These are phyloP conservation scores for Micromussa lordhowensis DNA, from an alignment of 92 coral and sea anemone genomes.

Conservation along the genomic window DNA sequence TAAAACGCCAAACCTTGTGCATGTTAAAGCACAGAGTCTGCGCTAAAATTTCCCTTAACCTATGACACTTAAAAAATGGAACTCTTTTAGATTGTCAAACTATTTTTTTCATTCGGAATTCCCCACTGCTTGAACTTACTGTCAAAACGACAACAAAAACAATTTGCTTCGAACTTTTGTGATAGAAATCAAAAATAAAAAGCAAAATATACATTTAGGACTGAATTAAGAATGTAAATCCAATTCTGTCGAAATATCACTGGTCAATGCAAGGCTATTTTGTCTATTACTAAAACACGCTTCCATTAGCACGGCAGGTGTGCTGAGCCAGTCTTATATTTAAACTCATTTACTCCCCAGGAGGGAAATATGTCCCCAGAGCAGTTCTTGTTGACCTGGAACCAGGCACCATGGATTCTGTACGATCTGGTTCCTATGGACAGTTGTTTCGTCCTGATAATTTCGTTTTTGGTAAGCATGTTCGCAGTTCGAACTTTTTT, in stretches of 20 bases:
- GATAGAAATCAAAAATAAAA: neutral
- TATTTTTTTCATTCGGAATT: neutral
- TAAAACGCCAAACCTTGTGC: neutral
- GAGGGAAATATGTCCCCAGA: conserved; percentile 80
- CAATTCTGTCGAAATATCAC: conserved; percentile 2
- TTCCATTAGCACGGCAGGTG: conserved; percentile 23
- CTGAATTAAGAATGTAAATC: neutral
- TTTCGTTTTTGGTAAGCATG: conserved; percentile 73
- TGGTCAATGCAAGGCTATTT: neutral
- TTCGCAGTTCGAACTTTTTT: neutral
- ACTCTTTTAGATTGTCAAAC: neutral
- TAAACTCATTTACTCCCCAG: conserved; percentile 33
- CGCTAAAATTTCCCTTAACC: neutral
- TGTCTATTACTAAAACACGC: conserved; percentile 9
- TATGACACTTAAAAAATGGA: neutral
- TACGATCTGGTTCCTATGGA: conserved; percentile 64
- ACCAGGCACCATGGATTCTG: conserved; percentile 83
- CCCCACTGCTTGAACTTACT: conserved; percentile 1
- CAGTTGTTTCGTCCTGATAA: conserved; percentile 76
- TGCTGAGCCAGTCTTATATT: conserved; percentile 12
- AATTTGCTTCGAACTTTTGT: too few relatives aligned
- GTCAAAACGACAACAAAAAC: neutral
- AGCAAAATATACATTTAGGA: neutral
- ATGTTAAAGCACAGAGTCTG: neutral
- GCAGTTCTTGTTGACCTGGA: conserved; percentile 77